A percentile compares a stretch with the other conserved stretches of the same genome.
Conservation (phyloP, 2,797 vertebrate species). For the Apogon hyalosoma region DNA sequence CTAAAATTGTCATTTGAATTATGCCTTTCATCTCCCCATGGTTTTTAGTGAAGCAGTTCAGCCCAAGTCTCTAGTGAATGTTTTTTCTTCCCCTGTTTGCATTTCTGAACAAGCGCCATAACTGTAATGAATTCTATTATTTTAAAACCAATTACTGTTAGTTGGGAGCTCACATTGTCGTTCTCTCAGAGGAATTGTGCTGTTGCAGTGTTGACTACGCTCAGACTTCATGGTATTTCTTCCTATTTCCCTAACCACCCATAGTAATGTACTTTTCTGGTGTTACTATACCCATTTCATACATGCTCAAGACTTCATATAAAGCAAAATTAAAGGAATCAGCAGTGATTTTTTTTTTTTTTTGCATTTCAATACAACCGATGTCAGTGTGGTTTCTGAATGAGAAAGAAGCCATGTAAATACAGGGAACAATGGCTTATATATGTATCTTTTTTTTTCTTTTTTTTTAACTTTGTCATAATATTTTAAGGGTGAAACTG, state of each 20-base stretch:
- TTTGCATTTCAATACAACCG: constrained; percentile 14
- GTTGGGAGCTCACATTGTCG: constrained; percentile 76
- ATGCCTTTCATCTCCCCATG: constrained; percentile 85
- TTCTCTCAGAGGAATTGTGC: constrained; percentile 79
- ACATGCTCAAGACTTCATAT: constrained; percentile 30
- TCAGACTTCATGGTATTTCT: constrained; percentile 78
- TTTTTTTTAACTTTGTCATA: too few species aligned
- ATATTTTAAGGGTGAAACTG: constrained; percentile 4
- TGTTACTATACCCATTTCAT: constrained; percentile 50
- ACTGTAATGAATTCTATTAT: constrained; percentile 88
- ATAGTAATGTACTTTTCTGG: constrained; percentile 71
- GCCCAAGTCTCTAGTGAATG: constrained; percentile 78
- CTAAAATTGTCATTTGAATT: constrained; percentile 89
- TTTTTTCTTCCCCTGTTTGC: constrained; percentile 81
- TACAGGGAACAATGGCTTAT: not conserved
- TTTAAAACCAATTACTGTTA: constrained; percentile 89
- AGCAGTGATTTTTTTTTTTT: constrained; percentile 20
- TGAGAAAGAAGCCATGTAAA: constrained; percentile 6
- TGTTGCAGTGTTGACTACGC: constrained; percentile 73
- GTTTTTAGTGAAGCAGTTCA: constrained; percentile 85
- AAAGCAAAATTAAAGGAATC: constrained; percentile 37
- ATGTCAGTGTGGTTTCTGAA: constrained; percentile 15
- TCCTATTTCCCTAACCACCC: constrained; percentile 64
- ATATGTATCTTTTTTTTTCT: not conserved
- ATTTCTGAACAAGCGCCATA: constrained; percentile 85